Base-by-base conservation (phyloP, 2,888 invertebrate species). In the Brenthis hecate region DNA sequence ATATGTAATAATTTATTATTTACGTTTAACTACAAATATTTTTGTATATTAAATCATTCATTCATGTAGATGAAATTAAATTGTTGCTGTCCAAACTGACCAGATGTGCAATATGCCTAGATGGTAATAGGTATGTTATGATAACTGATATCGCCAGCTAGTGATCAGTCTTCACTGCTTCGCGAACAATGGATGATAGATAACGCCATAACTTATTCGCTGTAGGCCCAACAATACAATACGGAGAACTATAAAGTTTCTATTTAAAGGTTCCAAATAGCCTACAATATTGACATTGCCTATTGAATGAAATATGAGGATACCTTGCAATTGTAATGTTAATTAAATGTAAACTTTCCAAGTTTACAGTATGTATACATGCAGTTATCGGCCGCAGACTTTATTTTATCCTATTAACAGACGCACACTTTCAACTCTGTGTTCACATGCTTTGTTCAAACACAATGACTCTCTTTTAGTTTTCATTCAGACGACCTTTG, bases 401-500 rank as follows among this genome's bases (percentile, higher is more conserved):
- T 76, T 72, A 74, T 68, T 74, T 74, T 75, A 71, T 76, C 74
- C 76, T 77, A 77, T 78, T 76, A 83, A 85, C 85, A 85, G 84
- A 86, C 84, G 85, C 86, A 89, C 86, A 87, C 92, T 92, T 92
- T 92, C 92, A 88, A 90, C 84, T 85, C 76, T 74, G 74, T 69
- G 81, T 89, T 92, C 92, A 86, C 92, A 92, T 88, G 91, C 88
- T 88, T 89, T 89, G 90, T 88, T 87, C 84, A 78, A 81, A 85
- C 79, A 91, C 91, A 92, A 91, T 91, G 86, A 87, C 85, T 86
- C 88, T 91, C 89, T 89, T 91, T 91, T 91, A 91, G 91, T 91
- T 91, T 91, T 89, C 88, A 81, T 90, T 88, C 86, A 87, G 87
- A 88, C 90, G 89, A 91, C 92, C 91, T 92, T 90, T 90, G 89